phyloP scores from a whole-genome alignment of 2,888 invertebrate species.

The Odontocolon sp. region DNA sequence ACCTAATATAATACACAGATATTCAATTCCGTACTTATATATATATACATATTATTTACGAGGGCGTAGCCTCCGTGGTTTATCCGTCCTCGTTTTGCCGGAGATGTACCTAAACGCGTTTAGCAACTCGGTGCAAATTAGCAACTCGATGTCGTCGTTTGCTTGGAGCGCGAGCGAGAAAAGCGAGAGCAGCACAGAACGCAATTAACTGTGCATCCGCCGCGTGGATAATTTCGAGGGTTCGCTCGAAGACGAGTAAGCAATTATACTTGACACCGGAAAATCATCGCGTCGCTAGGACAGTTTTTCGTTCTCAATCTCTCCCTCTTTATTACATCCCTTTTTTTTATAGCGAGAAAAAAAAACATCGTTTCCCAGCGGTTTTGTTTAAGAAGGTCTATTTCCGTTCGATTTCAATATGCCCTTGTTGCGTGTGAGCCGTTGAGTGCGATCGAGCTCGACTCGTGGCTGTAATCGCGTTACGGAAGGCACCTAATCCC shows the following conservation, averaged over 20 bases:
- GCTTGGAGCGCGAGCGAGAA: neutral
- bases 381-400: constrained; percentile 38
- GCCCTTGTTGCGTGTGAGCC: constrained; percentile 26
- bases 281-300: neutral
- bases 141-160: constrained; percentile 37
- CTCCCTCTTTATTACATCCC: no score
- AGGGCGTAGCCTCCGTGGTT: constrained; percentile 51
- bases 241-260: neutral
- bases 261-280: neutral
- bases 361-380: neutral
- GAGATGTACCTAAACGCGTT: constrained; percentile 42
- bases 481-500: constrained; percentile 54
- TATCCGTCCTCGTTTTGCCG: constrained; percentile 44
- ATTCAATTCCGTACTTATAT: neutral
- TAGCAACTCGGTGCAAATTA: constrained; percentile 55
- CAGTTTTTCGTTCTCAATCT: no score
- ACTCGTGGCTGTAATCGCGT: constrained; percentile 46
- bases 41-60: no score
- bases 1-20: neutral
- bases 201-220: constrained; percentile 14
- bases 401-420: constrained; percentile 32
- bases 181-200: neutral
- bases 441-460: neutral
- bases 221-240: constrained; percentile 12
- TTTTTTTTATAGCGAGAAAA: no score